Evolutionary conservation across 2,113 vertebrate species (phyloP), one percentile per base, ranked within the genome.

Genomic region (Myiopsitta monachus): DNA sequence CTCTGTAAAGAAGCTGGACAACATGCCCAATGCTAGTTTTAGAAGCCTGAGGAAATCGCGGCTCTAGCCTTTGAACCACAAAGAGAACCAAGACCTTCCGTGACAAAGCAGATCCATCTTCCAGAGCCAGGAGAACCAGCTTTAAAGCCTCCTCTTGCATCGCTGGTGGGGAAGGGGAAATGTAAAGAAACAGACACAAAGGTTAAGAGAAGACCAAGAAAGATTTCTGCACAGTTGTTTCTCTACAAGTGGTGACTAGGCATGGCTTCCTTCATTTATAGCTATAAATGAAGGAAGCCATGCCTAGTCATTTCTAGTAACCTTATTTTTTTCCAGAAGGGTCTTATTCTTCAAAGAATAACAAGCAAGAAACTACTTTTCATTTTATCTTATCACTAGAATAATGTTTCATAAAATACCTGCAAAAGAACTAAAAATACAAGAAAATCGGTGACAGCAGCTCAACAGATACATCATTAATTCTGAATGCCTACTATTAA

Each of bases 11-110:
- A 75, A 99, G 99, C 97, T 99, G 99, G 94, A 99, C 99, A 97
- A 99, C 99, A 31, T 99, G 99, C 54, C 99, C 99, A 95, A 99
- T 99, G 97, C 99, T 99, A 14, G 99, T 99, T 98, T 99, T 99
- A 66, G 99, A 99, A 87, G 99, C 99, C 95, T 99, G 99, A 64
- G 99, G 99, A 96, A 99, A 99, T 81, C 99, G 99, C 0, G 99
- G 99, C 95, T 99, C 99, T 94, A 99, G 98, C 92, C 99, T 99
- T 98, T 99, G 99, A 74, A 99, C 99, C 94, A 99, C 99, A 98
- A 99, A 99, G 38, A 99, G 98, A 97, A 99, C 99, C 97, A 99
- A 97, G 69, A 99, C 99, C 96, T 99, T 99, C 55, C 99, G 98
- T 87, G 99, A 99, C 94, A 99, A 98, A 67, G 99, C 99, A 85